Conservation (phyloP, 2,888 invertebrate genomes). For the Drosophila formosana region DNA sequence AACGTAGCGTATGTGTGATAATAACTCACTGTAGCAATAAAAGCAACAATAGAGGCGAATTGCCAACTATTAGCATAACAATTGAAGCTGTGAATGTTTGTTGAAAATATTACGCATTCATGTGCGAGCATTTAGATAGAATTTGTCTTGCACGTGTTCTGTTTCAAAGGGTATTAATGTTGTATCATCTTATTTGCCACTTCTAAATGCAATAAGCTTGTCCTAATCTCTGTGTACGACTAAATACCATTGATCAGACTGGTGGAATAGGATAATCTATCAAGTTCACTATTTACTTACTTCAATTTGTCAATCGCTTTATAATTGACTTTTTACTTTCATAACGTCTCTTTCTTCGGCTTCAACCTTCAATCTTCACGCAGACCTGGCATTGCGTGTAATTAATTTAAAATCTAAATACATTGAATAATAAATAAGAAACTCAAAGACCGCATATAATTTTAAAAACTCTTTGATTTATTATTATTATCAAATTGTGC, state of each 20-base stretch:
- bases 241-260: not conserved
- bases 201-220: not conserved
- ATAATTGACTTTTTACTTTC: not conserved
- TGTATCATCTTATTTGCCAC: not conserved
- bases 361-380: not conserved
- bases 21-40: conserved; percentile 4
- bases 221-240: not conserved
- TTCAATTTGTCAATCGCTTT: not conserved
- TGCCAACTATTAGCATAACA: not conserved
- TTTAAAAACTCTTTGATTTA: conserved; percentile 34
- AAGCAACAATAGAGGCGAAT: not conserved
- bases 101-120: conserved; percentile 1
- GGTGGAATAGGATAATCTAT: not conserved
- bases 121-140: conserved; percentile 1
- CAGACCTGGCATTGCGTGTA: not conserved
- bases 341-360: not conserved
- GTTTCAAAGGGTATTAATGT: not conserved
- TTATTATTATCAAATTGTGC: conserved; percentile 27
- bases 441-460: not conserved
- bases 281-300: not conserved
- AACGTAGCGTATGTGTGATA: conserved; percentile 34
- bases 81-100: not conserved
- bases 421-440: conserved; percentile 6
- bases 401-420: conserved; percentile 5
- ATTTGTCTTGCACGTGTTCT: not conserved